Evolutionary conservation across 2,113 vertebrate genomes (phyloP), one percentile per base, ranked within the genome.

Genomic region (Gymnogyps californianus): DNA sequence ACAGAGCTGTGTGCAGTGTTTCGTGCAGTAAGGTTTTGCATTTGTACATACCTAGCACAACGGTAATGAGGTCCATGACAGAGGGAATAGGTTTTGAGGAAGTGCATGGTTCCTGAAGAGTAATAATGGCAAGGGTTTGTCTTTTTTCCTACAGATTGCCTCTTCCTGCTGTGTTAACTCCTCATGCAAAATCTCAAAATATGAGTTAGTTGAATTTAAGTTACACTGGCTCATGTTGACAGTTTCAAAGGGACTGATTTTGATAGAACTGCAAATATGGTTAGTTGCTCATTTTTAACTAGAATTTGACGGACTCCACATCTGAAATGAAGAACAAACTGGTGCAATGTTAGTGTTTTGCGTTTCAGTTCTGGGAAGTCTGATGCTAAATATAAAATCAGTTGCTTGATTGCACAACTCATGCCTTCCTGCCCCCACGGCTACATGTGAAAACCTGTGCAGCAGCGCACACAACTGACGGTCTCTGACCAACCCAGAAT

Each of bases 401-500:
- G 15, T 54, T 76, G 34, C 15, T 66, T 82, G 31, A n/a, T 38
- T 67, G 15, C 40, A 21, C 20, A 69, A 49, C 26, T 93, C 10
- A 0, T 76, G 36, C 72, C 38, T 96, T 86, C 46, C 28, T 92
- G 38, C 17, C 14, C 16, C 72, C 0, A 0, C 1, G 2, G 22
- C 55, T 78, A 13, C 28, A 10, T 82, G 72, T 58, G 65, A 74
- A 83, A 79, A 78, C 28, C 47, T 55, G 14, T 17, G 10, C 58
- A 89, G 76, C 42, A 54, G 16, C 8, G 28, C 2, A 4, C 66
- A 66, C 74, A 72, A 26, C n/a, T 55, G 57, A 28, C 0, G 0
- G 19, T 75, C 69, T 91, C 77, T 84, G 72, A 51, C 46, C 38
- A 54, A 42, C 55, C 25, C 59, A 18, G 21, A 57, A 24, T 42